Base-by-base conservation (phyloP, 2,888 invertebrate genomes). In the Leptinotarsa juncta region DNA sequence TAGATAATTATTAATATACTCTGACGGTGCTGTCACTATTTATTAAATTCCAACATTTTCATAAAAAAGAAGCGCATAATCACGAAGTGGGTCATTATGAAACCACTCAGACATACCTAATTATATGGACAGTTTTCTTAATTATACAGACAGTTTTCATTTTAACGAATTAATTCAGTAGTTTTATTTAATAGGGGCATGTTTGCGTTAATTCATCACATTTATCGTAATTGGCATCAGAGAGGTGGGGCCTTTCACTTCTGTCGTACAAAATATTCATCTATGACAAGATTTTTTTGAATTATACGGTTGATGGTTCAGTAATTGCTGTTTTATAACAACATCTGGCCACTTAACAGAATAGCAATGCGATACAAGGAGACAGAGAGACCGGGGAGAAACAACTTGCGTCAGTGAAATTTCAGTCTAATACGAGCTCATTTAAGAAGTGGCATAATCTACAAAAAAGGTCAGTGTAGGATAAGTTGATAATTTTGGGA, bases 21-120 rank as follows among this genome's bases (percentile, higher is more conserved):
- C 66, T 69, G 69, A 66, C 65, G 62, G 65, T 66, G 66, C 73
- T 70, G 73, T 70, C 73, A 20, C 53, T 73, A 57, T 32, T 70
- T 57, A 73, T 73, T 73, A 69, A 26, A 73, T 65, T 73, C 57
- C 49, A 70, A 65, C 70, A 70, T 70, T 65, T 69, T 16, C 16
- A 49, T 20, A 49, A 69, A 68, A 57, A 68, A 57, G 7, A 2
- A 18, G 26, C 50, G 23, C 16, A 18, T 60, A 62, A 73, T 48
- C 49, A 57, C 69, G 15, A 20, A 55, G 57, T 16, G 48, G 55
- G 32, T 48, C 49, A 53, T 73, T 70, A 66, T 53, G 50, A 57
- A 73, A 73, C 55, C 57, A 62, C 32, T 60, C 57, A 49, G 48
- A 72, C 65, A 65, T 62, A 62, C 65, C 53, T 51, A 42, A 65